phyloP scores from a whole-genome alignment of 2,113 vertebrate genomes.

The Lycaon pictus region DNA sequence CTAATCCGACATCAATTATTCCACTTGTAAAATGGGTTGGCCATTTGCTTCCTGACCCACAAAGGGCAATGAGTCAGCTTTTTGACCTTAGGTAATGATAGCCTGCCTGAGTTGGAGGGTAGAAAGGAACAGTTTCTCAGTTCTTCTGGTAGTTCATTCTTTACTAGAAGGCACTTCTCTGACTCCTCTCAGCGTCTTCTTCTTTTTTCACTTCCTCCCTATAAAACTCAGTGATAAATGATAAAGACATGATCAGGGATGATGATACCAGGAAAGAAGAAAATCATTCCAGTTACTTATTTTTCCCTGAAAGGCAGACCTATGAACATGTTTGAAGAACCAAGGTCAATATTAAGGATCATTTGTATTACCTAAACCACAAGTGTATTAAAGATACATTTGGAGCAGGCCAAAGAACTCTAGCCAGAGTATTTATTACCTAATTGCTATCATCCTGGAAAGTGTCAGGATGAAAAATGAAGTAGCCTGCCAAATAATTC shows the following conservation, averaged over 20 bases:
- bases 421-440: constrained; percentile 22
- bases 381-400: constrained; percentile 4
- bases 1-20: neutral
- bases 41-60: constrained; percentile 33
- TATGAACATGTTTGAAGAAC: constrained; percentile 5
- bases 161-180: neutral
- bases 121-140: neutral
- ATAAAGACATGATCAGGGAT: neutral
- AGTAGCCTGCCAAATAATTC: neutral
- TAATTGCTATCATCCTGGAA: constrained; percentile 32
- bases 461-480: neutral
- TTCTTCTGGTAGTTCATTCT: neutral
- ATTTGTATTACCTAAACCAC: neutral
- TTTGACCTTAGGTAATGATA: constrained; percentile 9
- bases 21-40: constrained; percentile 12
- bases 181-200: constrained; percentile 5
- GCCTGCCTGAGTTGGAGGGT: neutral
- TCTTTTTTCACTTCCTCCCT: neutral
- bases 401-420: neutral
- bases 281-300: constrained; percentile 35
- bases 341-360: constrained; percentile 48
- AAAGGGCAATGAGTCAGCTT: neutral
- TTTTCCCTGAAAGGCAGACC: neutral
- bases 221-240: constrained; percentile 47
- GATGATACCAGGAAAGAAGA: constrained; percentile 14